phyloP scores from a whole-genome alignment of 2,888 invertebrate genomes.

The Lasius fuliginosus region DNA sequence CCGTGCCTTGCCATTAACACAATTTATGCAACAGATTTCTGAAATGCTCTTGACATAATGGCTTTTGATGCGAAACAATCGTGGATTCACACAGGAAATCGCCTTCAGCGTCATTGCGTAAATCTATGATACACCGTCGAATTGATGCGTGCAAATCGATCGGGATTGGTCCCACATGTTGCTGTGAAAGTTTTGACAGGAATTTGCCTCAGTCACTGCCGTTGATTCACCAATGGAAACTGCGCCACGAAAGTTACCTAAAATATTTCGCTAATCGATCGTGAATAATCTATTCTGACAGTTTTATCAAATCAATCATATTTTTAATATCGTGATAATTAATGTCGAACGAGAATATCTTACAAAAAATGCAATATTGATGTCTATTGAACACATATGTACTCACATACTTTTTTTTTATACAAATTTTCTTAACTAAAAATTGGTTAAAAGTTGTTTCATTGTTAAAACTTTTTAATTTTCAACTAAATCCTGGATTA shows the following conservation, averaged over 20 bases:
- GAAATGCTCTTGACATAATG: conserved; percentile 50
- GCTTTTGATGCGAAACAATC: conserved; percentile 47
- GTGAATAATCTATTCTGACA: neutral
- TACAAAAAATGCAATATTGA: neutral
- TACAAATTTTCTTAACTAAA: neutral
- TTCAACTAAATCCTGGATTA: neutral
- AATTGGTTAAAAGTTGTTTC: neutral
- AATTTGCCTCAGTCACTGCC: conserved; percentile 9
- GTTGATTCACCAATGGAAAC: conserved; percentile 20
- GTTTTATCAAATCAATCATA: neutral
- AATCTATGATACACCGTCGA: conserved; percentile 29
- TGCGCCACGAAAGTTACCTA: conserved; percentile 49
- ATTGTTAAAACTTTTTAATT: neutral
- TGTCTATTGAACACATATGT: neutral
- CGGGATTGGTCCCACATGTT: conserved; percentile 5
- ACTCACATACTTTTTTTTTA: neutral
- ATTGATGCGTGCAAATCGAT: conserved; percentile 13
- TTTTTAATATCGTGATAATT: neutral
- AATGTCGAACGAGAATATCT: neutral
- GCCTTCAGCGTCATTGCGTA: conserved; percentile 40
- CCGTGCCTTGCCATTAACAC: conserved; percentile 56
- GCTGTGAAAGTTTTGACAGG: conserved; percentile 16
- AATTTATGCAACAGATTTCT: conserved; percentile 60
- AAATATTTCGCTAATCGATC: conserved; percentile 57
- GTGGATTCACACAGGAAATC: conserved; percentile 56